Evolutionary conservation across 2,797 vertebrate genomes (phyloP).

Genomic region (Smutsia gigantea): DNA sequence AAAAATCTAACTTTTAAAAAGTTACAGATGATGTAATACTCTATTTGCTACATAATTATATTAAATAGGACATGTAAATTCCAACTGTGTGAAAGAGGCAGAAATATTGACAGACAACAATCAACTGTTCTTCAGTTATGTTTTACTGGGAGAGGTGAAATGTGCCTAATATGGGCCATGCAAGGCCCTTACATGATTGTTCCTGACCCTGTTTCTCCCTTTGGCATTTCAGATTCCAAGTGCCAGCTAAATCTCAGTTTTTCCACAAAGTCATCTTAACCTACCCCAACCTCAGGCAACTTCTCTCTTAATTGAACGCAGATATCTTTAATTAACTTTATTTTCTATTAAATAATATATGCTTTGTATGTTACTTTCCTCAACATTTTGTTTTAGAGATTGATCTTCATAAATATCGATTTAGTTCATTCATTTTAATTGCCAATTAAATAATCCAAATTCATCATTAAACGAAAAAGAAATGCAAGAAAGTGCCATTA

Average conservation of each 20-base stretch:
- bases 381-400: slow-evolving; percentile 19
- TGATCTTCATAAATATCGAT: slow-evolving; percentile 40
- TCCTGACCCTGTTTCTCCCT: not conserved
- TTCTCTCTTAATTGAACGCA: not conserved
- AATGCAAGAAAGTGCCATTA: slow-evolving; percentile 35
- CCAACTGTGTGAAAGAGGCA: slow-evolving; percentile 14
- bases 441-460: slow-evolving; percentile 47
- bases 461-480: slow-evolving; percentile 34
- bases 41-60: not conserved
- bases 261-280: not conserved
- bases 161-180: not conserved
- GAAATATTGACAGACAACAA: slow-evolving; percentile 9
- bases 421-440: slow-evolving; percentile 32
- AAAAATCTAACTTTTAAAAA: slow-evolving; percentile 41
- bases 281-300: not conserved
- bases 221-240: not conserved
- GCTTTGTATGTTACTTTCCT: slow-evolving; percentile 40
- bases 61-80: not conserved
- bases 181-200: not conserved
- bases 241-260: not conserved
- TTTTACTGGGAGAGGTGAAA: not conserved
- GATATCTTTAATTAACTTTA: slow-evolving; percentile 34
- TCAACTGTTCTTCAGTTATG: not conserved
- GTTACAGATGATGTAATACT: not conserved
- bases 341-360: slow-evolving; percentile 3